Conservation (phyloP, 2,888 invertebrate genomes). For the Lepetodrilus schrolli region DNA sequence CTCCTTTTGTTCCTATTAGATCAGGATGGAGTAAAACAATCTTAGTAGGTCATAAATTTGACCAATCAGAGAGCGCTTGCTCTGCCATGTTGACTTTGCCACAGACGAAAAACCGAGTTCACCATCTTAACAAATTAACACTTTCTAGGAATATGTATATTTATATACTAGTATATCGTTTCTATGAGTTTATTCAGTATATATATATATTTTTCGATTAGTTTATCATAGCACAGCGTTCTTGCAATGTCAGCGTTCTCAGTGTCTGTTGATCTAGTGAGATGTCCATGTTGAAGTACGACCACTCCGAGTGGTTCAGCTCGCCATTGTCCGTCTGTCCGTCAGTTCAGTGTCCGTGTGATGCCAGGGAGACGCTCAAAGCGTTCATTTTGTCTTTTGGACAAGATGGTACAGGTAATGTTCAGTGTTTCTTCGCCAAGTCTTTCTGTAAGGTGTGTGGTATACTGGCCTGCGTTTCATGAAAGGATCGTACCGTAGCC, state of each 20-base stretch:
- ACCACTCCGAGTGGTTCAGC: neutral
- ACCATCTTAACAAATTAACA: too few species aligned
- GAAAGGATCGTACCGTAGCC: too few species aligned
- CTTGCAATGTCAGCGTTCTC: neutral
- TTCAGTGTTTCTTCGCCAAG: neutral
- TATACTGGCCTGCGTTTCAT: too few species aligned
- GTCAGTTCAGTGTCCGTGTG: conserved; percentile 32
- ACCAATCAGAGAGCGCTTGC: too few species aligned
- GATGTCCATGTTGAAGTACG: neutral
- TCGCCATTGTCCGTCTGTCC: neutral
- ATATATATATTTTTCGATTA: too few species aligned
- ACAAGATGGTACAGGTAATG: conserved; percentile 33
- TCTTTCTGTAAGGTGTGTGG: too few species aligned
- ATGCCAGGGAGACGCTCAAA: conserved; percentile 19
- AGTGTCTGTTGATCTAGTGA: neutral
- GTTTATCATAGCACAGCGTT: neutral
- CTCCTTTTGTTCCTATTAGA: too few species aligned
- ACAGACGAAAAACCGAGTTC: too few species aligned
- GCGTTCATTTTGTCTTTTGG: conserved; percentile 32
- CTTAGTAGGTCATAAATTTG: too few species aligned
- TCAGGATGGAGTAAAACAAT: too few species aligned
- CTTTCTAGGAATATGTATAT: neutral
- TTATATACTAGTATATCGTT: neutral
- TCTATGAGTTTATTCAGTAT: neutral
- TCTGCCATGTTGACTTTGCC: too few species aligned